A percentile compares a stretch with the other conserved stretches of the same genome.
Evolutionary conservation across 2,888 invertebrate genomes (phyloP).

Genomic region (Pyrochroa serraticornis): DNA sequence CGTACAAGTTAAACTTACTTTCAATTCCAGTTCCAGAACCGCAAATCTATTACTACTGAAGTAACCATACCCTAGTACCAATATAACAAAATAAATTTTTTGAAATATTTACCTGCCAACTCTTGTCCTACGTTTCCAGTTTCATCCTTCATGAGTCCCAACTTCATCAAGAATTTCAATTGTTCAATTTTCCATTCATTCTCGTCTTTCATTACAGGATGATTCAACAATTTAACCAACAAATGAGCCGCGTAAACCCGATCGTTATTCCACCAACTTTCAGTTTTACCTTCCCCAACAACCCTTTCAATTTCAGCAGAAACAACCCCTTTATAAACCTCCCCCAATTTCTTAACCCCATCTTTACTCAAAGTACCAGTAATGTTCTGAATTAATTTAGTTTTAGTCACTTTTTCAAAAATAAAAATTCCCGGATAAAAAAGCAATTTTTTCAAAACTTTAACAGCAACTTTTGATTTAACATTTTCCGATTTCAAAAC

Average conservation of each 20-base stretch:
- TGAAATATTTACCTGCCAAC: conserved; percentile 61
- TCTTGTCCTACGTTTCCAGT: conserved; percentile 64
- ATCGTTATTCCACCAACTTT: conserved; percentile 72
- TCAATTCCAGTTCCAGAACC: too few relatives aligned
- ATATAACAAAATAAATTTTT: too few relatives aligned
- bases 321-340: conserved; percentile 67
- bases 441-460: conserved; percentile 67
- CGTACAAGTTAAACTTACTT: too few relatives aligned
- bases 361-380: conserved; percentile 65
- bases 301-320: conserved; percentile 63
- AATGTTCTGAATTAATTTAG: conserved; percentile 68
- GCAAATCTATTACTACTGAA: too few relatives aligned
- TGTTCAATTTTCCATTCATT: conserved; percentile 71
- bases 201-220: conserved; percentile 58
- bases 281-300: conserved; percentile 54
- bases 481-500: conserved; percentile 61
- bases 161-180: conserved; percentile 68
- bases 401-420: conserved; percentile 74
- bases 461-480: conserved; percentile 62
- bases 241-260: conserved; percentile 69
- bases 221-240: conserved; percentile 58
- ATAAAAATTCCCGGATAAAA: conserved; percentile 74
- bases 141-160: conserved; percentile 67
- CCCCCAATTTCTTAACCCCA: conserved; percentile 68
- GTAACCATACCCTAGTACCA: too few relatives aligned